Conservation (phyloP, 2,797 vertebrate species). For the Aselliscus stoliczkanus region DNA sequence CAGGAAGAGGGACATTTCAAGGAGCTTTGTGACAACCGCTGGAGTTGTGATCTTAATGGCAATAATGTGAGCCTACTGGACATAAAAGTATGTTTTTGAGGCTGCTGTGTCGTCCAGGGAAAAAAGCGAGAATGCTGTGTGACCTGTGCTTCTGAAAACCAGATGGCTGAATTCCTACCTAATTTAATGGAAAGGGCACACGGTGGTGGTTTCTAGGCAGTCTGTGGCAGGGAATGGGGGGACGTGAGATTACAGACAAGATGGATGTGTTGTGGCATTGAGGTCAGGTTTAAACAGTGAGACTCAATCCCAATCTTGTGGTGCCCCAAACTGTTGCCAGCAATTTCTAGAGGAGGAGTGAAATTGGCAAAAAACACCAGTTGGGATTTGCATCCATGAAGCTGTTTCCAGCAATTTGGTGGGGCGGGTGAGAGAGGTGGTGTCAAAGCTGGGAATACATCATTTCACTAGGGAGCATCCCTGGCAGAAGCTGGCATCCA, state of each 20-base stretch:
- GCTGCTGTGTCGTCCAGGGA: background rate
- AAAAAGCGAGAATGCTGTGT: too few species aligned
- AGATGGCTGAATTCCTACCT: background rate
- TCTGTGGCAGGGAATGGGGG: background rate
- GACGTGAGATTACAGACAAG: rapidly evolving
- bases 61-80: background rate
- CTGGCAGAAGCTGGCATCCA: rapidly evolving
- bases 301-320: background rate
- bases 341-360: background rate
- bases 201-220: rapidly evolving
- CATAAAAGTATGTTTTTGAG: background rate
- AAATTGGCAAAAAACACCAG: background rate
- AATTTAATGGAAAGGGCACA: background rate
- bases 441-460: rapidly evolving
- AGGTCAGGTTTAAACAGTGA: background rate
- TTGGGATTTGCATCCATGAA: background rate
- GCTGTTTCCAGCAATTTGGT: background rate
- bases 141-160: background rate
- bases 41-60: background rate
- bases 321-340: background rate
- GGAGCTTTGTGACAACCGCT: background rate
- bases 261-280: rapidly evolving
- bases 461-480: background rate
- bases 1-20: background rate
- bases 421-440: rapidly evolving